Conservation (phyloP, 35 echinoderm and acorn worm species). For the Stichopus chloronotus region DNA sequence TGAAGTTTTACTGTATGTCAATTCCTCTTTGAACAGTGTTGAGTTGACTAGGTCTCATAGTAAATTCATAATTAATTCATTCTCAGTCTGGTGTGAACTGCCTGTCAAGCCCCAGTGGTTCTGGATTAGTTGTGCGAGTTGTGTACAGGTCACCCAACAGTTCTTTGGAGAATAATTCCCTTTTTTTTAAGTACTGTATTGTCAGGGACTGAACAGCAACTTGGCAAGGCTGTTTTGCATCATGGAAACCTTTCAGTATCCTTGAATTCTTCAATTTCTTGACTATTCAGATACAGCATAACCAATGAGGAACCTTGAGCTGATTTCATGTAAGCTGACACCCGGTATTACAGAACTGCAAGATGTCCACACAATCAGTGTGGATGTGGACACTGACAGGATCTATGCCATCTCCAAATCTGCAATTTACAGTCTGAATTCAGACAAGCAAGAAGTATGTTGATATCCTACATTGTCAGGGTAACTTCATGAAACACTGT, state of each 20-base stretch:
- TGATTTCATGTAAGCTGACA: slow-evolving; percentile 34
- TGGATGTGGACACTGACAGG: slow-evolving; percentile 62
- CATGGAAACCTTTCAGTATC: too few species aligned
- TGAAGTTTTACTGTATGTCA: not conserved
- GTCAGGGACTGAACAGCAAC: not conserved
- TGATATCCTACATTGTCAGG: not conserved
- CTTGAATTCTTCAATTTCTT: too few species aligned
- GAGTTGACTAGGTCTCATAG: not conserved
- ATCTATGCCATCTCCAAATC: slow-evolving; percentile 41
- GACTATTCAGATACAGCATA: not conserved
- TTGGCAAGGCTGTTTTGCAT: too few species aligned
- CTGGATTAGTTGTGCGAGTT: not conserved
- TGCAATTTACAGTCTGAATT: slow-evolving; percentile 27
- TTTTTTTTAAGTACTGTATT: not conserved
- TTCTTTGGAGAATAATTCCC: not conserved
- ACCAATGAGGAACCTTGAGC: slow-evolving; percentile 44
- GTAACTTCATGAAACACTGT: too few species aligned
- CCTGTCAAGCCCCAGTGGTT: not conserved
- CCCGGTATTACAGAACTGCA: slow-evolving; percentile 32
- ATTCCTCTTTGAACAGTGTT: not conserved
- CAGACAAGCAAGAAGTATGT: slow-evolving; percentile 53
- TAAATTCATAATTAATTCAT: too few species aligned
- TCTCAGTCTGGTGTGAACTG: not conserved
- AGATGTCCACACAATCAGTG: slow-evolving; percentile 13
- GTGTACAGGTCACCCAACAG: not conserved